Percentiles rank a stretch among this genome's conserved stretches.
Conservation (phyloP, 2,888 invertebrate genomes). For the Notodonta ziczac region DNA sequence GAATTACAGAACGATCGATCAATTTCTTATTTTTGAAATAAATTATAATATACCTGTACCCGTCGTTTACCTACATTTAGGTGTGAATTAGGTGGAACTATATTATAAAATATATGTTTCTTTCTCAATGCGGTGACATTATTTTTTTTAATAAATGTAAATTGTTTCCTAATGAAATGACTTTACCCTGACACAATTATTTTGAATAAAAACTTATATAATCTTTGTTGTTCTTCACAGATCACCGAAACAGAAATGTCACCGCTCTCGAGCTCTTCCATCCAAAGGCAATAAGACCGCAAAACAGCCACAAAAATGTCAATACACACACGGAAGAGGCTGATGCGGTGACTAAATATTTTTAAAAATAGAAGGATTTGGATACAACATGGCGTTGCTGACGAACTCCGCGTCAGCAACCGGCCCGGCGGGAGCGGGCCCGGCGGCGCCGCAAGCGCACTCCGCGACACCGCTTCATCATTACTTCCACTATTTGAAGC, state of each 20-base stretch:
- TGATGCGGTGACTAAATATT: slow-evolving; percentile 69
- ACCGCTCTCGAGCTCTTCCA: not conserved
- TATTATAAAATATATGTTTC: too few relatives aligned
- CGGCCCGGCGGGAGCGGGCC: slow-evolving; percentile 68
- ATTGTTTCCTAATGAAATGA: too few relatives aligned
- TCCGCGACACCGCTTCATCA: slow-evolving; percentile 83
- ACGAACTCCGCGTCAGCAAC: slow-evolving; percentile 72
- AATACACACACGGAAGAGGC: slow-evolving; percentile 63
- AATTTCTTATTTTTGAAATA: not conserved
- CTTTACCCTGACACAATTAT: too few relatives aligned
- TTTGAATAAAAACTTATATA: not conserved
- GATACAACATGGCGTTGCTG: slow-evolving; percentile 71
- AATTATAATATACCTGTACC: too few relatives aligned
- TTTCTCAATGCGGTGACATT: too few relatives aligned
- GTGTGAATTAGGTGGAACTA: too few relatives aligned
- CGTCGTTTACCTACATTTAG: too few relatives aligned
- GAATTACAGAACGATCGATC: not conserved
- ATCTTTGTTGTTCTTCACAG: not conserved
- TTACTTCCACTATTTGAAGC: slow-evolving; percentile 85
- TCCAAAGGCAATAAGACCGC: slow-evolving; percentile 21
- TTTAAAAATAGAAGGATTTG: slow-evolving; percentile 35
- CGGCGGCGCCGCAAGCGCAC: slow-evolving; percentile 74
- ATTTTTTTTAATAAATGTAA: too few relatives aligned
- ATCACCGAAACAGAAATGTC: slow-evolving; percentile 23
- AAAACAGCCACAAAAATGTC: slow-evolving; percentile 48